A percentile compares a stretch with the other conserved stretches of the same genome.
Conservation (phyloP, 2,113 vertebrate species). For the Candoia aspera region DNA sequence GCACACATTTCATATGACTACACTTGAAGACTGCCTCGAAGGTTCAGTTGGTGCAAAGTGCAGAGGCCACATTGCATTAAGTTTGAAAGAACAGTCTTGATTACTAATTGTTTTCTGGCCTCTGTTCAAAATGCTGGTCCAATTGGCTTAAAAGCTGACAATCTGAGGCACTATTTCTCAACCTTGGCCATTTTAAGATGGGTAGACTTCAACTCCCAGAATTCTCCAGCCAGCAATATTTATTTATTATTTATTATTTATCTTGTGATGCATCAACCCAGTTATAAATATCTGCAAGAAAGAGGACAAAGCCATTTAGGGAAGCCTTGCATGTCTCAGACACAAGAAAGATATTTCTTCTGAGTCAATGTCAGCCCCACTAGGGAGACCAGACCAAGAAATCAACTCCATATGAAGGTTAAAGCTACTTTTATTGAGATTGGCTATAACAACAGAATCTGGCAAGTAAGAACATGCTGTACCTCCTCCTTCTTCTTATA, state of each 20-base stretch:
- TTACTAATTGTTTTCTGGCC: background rate
- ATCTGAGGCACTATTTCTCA: background rate
- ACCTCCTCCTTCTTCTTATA: background rate
- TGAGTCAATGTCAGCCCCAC: background rate
- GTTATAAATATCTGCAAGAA: background rate
- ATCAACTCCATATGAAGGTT: background rate
- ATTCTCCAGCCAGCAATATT: too few species aligned
- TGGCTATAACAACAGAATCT: background rate
- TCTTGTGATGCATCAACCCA: background rate
- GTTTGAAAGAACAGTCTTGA: background rate
- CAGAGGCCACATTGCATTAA: background rate
- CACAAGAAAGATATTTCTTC: background rate
- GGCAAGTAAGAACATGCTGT: background rate
- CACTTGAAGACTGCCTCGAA: background rate
- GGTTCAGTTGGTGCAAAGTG: background rate
- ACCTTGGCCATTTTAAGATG: too few species aligned
- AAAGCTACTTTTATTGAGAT: background rate
- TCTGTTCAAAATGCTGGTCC: background rate
- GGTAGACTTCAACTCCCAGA: too few species aligned
- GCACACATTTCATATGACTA: background rate
- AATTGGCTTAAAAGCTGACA: background rate
- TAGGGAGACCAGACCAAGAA: background rate
- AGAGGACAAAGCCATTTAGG: background rate
- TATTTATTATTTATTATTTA: too few species aligned
- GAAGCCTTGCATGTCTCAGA: background rate